phyloP scores from a whole-genome alignment of 1,140 invertebrate genomes.

The Ooceraea biroi region DNA sequence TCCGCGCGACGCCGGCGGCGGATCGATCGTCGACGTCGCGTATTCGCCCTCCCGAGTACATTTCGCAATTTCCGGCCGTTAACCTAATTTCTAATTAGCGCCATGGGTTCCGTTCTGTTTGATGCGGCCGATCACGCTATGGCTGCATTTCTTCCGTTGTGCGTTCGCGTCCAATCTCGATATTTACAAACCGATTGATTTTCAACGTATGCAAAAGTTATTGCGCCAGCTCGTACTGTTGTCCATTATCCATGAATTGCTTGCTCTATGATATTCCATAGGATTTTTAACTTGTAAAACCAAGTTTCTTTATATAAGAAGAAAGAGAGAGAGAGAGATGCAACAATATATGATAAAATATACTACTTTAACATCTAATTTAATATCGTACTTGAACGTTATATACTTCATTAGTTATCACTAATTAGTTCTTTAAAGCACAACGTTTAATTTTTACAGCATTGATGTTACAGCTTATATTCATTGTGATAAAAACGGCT shows the following conservation, averaged over 20 bases:
- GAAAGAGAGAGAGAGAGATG: no score
- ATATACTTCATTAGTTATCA: background rate
- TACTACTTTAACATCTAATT: background rate
- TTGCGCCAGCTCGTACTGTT: slow-evolving; percentile 7
- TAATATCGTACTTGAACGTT: background rate
- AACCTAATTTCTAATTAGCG: slow-evolving; percentile 65
- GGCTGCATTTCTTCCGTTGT: slow-evolving; percentile 43
- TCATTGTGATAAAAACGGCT: no score
- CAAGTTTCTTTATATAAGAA: no score
- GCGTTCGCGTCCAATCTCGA: slow-evolving; percentile 44
- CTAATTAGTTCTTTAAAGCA: background rate
- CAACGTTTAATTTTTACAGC: background rate
- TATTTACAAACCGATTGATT: slow-evolving; percentile 38
- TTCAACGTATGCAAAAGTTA: slow-evolving; percentile 22
- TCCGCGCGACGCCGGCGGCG: background rate
- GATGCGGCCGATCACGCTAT: slow-evolving; percentile 48
- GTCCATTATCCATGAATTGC: slow-evolving; percentile 14
- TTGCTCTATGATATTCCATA: no score
- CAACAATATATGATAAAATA: no score
- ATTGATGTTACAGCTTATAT: no score
- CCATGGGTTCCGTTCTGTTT: slow-evolving; percentile 44
- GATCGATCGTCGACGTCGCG: slow-evolving; percentile 34
- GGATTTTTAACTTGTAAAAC: no score
- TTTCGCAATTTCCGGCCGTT: slow-evolving; percentile 63
- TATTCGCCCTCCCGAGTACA: slow-evolving; percentile 21